Evolutionary conservation across 2,888 invertebrate species (phyloP).

Genomic region (Hedychridium roseum): DNA sequence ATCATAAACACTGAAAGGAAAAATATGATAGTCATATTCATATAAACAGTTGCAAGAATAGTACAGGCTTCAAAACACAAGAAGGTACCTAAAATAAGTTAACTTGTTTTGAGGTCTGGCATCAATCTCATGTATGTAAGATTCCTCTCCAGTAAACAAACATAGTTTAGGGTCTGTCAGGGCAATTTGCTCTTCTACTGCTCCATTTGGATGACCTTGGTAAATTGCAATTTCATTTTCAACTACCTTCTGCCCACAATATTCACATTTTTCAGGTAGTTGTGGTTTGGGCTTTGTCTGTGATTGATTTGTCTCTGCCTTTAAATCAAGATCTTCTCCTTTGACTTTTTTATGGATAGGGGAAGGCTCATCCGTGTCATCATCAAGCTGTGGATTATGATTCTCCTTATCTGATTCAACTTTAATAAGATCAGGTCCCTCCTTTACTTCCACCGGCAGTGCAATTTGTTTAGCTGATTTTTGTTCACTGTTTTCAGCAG

Average conservation of each 20-base stretch:
- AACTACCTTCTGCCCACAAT: conserved; percentile 65
- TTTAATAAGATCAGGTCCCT: not conserved
- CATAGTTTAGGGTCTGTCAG: conserved; percentile 78
- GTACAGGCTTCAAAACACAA: not conserved
- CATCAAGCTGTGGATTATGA: conserved; percentile 6
- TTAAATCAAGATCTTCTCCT: conserved; percentile 12
- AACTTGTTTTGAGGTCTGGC: conserved; percentile 71
- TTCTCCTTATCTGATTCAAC: conserved; percentile 21
- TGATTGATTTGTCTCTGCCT: conserved; percentile 4
- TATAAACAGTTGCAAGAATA: too few relatives aligned
- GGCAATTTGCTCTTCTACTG: conserved; percentile 79
- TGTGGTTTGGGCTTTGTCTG: conserved; percentile 17
- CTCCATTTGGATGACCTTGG: conserved; percentile 79
- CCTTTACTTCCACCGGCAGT: not conserved
- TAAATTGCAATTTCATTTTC: conserved; percentile 67
- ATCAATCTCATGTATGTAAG: conserved; percentile 65
- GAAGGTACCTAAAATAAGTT: conserved; percentile 57
- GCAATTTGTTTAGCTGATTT: not conserved
- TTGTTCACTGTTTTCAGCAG: not conserved
- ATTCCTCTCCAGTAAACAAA: conserved; percentile 74
- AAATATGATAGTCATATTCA: too few relatives aligned
- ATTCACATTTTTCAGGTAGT: conserved; percentile 59
- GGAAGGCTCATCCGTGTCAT: conserved; percentile 6
- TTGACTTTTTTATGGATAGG: conserved; percentile 33
- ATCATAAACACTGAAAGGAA: conserved; percentile 73